These are phyloP conservation scores for Aphodius granarius DNA, from an alignment of 2,888 invertebrate genomes.

Conservation along the genomic window DNA sequence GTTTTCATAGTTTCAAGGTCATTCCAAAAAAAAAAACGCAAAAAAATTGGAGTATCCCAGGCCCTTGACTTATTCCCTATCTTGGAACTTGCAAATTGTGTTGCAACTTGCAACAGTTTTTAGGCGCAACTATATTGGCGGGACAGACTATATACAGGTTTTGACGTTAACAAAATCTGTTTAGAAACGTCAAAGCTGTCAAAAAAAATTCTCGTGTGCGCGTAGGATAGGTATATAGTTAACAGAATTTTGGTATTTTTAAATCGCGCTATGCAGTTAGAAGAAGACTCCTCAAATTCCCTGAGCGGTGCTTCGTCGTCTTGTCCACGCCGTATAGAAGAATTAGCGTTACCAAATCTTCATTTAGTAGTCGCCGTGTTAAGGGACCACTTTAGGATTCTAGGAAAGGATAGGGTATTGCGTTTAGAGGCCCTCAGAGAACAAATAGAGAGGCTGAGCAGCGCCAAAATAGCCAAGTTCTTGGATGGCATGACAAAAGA, in stretches of 20 bases:
- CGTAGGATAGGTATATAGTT: not conserved
- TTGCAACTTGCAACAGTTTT: no score
- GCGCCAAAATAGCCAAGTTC: not conserved
- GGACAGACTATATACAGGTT: no score
- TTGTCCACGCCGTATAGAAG: not conserved
- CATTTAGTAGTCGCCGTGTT: not conserved
- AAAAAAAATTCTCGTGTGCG: not conserved
- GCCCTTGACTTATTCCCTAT: no score
- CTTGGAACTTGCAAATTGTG: no score
- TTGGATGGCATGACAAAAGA: not conserved
- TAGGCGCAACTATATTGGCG: no score
- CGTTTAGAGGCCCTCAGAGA: not conserved
- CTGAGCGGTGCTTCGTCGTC: not conserved
- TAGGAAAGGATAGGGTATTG: not conserved
- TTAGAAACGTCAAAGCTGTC: no score
- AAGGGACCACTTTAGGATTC: not conserved
- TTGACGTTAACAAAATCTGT: no score
- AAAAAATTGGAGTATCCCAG: no score
- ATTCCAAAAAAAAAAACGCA: no score
- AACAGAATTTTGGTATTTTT: no score
- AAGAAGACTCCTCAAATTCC: not conserved
- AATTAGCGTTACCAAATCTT: constrained; percentile 1
- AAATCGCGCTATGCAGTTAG: not conserved
- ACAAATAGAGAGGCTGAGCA: not conserved
- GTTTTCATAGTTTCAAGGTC: no score